A percentile compares a stretch with the other conserved stretches of the same genome.
Conservation (phyloP, 35 echinoderm and acorn worm species). For the Strongylocentrotus purpuratus region DNA sequence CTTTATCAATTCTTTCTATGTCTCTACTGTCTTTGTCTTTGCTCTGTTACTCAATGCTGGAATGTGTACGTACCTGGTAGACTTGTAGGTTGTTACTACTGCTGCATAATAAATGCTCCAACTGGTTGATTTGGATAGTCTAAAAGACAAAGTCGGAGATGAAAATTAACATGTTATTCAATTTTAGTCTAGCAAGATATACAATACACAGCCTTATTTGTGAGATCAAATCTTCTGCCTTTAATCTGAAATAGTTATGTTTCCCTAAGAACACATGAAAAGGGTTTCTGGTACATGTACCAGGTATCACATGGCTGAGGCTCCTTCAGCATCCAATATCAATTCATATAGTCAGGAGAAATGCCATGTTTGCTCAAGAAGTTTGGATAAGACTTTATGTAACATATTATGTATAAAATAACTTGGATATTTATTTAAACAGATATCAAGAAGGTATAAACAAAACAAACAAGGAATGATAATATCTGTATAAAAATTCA, state of each 20-base stretch:
- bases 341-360: too few species aligned
- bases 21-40: neutral
- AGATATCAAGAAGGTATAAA: neutral
- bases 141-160: slow-evolving; percentile 30
- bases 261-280: too few species aligned
- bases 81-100: slow-evolving; percentile 56
- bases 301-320: too few species aligned
- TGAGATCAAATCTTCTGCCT: too few species aligned
- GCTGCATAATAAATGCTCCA: slow-evolving; percentile 55
- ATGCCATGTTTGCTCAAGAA: too few species aligned
- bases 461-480: neutral
- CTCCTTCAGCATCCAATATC: too few species aligned
- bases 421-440: neutral
- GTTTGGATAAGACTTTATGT: too few species aligned
- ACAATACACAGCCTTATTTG: too few species aligned
- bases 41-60: neutral
- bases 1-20: neutral
- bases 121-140: slow-evolving; percentile 70
- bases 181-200: neutral
- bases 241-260: too few species aligned
- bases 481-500: neutral
- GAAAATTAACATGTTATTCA: neutral
- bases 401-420: too few species aligned
- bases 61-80: slow-evolving; percentile 53
- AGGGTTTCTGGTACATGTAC: too few species aligned